Evolutionary conservation across 1,140 invertebrate species (phyloP).

Genomic region (Pararge aegeria): DNA sequence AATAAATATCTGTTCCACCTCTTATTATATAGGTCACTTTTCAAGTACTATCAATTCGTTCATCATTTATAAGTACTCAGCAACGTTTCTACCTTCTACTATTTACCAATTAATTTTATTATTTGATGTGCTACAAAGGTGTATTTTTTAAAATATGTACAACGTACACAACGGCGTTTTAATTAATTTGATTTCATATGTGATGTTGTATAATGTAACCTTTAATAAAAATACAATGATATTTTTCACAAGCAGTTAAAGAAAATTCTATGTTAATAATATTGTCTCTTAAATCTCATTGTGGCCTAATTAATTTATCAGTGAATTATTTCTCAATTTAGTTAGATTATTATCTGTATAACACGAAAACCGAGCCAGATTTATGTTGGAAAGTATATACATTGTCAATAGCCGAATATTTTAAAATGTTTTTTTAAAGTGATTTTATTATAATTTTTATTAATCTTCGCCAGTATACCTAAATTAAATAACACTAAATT

Average conservation of each 20-base stretch:
- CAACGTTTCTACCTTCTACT: too few relatives aligned
- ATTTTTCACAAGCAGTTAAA: too few relatives aligned
- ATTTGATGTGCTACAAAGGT: too few relatives aligned
- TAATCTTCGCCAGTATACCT: neutral
- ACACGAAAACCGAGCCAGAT: neutral
- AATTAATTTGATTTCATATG: too few relatives aligned
- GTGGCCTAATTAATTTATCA: neutral
- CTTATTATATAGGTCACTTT: neutral
- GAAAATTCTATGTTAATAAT: too few relatives aligned
- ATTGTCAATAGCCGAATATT: neutral
- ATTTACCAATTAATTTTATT: too few relatives aligned
- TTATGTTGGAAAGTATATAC: neutral
- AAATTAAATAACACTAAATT: neutral
- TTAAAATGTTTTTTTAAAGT: neutral
- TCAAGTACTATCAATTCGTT: neutral
- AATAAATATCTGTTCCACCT: neutral
- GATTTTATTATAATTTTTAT: conserved; percentile 2
- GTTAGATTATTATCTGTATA: too few relatives aligned
- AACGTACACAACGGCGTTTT: too few relatives aligned
- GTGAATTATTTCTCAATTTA: neutral
- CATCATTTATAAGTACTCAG: too few relatives aligned
- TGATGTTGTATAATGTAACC: too few relatives aligned
- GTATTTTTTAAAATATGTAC: too few relatives aligned
- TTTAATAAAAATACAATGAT: too few relatives aligned
- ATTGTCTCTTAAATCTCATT: neutral